A percentile compares a stretch with the other conserved stretches of the same genome.
These are phyloP conservation scores for Panulirus ornatus DNA, from an alignment of 1,140 invertebrate genomes.

Conservation along the genomic window DNA sequence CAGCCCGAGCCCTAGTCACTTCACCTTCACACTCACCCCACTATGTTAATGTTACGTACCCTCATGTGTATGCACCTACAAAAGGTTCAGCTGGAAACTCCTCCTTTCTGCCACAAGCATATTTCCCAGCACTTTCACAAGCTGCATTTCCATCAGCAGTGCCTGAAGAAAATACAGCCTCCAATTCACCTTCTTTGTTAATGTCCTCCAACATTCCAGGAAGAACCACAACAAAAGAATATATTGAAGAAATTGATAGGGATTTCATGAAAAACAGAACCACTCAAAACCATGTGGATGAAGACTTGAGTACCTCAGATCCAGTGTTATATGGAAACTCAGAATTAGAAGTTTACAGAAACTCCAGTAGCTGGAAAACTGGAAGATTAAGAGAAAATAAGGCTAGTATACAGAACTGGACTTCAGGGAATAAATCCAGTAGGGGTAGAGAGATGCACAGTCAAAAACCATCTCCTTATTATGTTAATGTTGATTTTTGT, in stretches of 20 bases:
- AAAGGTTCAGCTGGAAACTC: background rate
- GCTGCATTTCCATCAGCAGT: background rate
- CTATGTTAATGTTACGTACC: slow-evolving; percentile 66
- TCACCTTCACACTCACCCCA: slow-evolving; percentile 57
- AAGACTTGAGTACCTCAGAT: background rate
- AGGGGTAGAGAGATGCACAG: slow-evolving; percentile 15
- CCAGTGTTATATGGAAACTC: background rate
- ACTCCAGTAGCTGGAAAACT: background rate
- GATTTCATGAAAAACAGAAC: background rate
- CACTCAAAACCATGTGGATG: background rate
- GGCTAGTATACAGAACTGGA: background rate
- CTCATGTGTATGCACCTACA: slow-evolving; percentile 25
- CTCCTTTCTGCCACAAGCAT: background rate
- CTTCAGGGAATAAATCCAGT: background rate
- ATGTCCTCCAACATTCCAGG: background rate
- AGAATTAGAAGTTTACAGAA: background rate
- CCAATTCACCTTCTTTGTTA: background rate
- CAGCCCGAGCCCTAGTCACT: slow-evolving; percentile 55
- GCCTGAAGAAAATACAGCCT: background rate
- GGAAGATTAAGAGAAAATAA: background rate
- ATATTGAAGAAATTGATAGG: background rate
- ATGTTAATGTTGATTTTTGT: slow-evolving; percentile 65
- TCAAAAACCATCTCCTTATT: slow-evolving; percentile 55
- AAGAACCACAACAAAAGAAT: background rate
- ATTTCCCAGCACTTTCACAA: background rate